Evolutionary conservation across 2,797 vertebrate species (phyloP), one percentile per base, ranked within the genome.

Genomic region (Sparidentex hasta): DNA sequence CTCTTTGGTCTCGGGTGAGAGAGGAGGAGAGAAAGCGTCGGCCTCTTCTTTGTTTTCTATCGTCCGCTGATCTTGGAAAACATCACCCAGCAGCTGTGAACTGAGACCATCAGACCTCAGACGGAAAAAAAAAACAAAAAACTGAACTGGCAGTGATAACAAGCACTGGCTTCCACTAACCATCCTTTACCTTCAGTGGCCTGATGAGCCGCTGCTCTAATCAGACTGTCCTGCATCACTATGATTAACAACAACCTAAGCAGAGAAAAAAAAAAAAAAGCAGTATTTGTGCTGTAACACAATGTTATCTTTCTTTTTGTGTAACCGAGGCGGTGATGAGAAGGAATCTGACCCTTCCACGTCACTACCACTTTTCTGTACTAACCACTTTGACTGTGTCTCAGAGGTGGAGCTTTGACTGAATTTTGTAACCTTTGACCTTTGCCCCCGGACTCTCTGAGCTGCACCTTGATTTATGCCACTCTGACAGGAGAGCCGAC

Each of bases 351-450:
- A 81, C 70, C 23, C 64, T 55, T 75, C 54, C 59, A 20, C 9
- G 41, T 51, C 41, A 5, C 65, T 70, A 52, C 67, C 70, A 69
- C 76, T 58, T 90, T 80, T 80, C 76, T 88, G 61, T 91, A 91
- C 87, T 94, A 95, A 95, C 94, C 94, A 94, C 94, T 95, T 92
- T 90, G 80, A 90, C 87, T 80, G 88, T 82, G 86, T 91, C 92
- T 94, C 87, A 87, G 88, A 93, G 91, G 87, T 85, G 78, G 87
- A 93, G 86, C 82, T 83, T 91, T 92, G 95, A 95, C 95, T 96
- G 95, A 95, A 95, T 91, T 91, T 78, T 88, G 56, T 91, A 89
- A 93, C 83, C 83, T 84, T 86, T 87, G 62, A 87, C 86, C 62
- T 87, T 88, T 86, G 84, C 78, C 89, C 81, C 81, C 65, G 57